Evolutionary conservation across 2,888 invertebrate species (phyloP), one percentile per base, ranked within the genome.

Genomic region (Diarsia mendica): DNA sequence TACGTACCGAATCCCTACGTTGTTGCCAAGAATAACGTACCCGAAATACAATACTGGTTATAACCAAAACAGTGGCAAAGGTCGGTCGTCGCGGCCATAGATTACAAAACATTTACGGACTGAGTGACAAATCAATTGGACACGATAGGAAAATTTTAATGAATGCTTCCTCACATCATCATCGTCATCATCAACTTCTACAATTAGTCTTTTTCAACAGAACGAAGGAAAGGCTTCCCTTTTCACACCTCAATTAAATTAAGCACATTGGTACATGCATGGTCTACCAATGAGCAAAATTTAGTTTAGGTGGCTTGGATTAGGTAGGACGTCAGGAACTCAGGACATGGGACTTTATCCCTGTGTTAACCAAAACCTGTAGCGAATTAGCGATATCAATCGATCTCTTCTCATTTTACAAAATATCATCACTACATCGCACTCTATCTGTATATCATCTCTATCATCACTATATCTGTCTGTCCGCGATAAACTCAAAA

Each of bases 21-120:
- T 85, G 79, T 83, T 87, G 87, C 87, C 87, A 87, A 87, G 86
- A 87, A 87, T 86, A 86, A 80, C 77, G 77, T 49, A 53, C 77
- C 88, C 77, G 80, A 87, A 87, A 87, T 86, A 87, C 82, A 82
- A 82, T 80, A 71, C 78, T 49, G 64, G 73, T 75, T 83, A 67
- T 78, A 82, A 86, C 82, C 87, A 87, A 86, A 87, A 87, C 86
- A 87, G 60, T 78, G 65, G 67, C 76, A 79, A 84, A 88, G 87
- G 87, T 88, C 87, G 75, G 70, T 60, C 72, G 82, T 60, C 75
- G 80, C 72, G 82, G 74, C 74, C 74, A 33, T 72, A 71, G 55
- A 73, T 86, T 86, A 80, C 83, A 80, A 86, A 86, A 85, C 85
- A 84, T 74, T 71, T 28, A 60, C 28, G 39, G 44, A 18, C 28